Base-by-base conservation (phyloP, 1,140 invertebrate genomes). In the Drosophila ercepeae region DNA sequence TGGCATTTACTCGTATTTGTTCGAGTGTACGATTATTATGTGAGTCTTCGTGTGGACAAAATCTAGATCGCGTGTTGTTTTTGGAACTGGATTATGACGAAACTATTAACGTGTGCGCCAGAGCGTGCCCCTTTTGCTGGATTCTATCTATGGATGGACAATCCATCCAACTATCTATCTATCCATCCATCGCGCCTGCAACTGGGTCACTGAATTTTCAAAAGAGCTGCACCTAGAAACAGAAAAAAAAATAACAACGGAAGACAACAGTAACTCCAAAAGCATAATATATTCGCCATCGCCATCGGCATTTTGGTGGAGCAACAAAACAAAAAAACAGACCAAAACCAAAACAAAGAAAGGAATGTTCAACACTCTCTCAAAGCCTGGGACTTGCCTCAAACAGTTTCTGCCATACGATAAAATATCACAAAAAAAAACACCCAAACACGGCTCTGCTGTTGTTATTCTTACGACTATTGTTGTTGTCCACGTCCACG, bases 141-240 rank as follows among this genome's bases (percentile, higher is more conserved):
- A 69, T 69, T 69, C 64, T 58, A 59, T 50, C 46, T 41, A 67
- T 67, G n/a, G n/a, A 36, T 36, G 39, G 39, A 21, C 61, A 39
- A 67, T 65, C 59, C 57, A 18, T 14, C 45, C 19, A 48, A 16
- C 46, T 18, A 29, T 18, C 46, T 18, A 29, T 18, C 46, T 6
- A 49, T 49, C 46, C 23, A 45, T n/a, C 57, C 34, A 52, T 59
- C 69, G 53, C 60, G 51, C 68, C 57, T 65, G 61, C 39, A 86
- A 86, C 81, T 86, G 82, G 81, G 81, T 86, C 81, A 86, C 82
- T 81, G 81, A 76, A 84, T 84, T 84, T 84, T 86, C 65, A 81
- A 81, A 67, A 73, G 61, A 73, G 73, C 81, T 86, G 81, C 81
- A 71, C 81, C 81, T 81, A 86, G 63, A 68, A 7, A 16, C 13